A percentile compares a stretch with the other conserved stretches of the same genome.
These are phyloP conservation scores for Actinia equina DNA, from an alignment of 64 coral and sea anemone genomes.

Conservation along the genomic window DNA sequence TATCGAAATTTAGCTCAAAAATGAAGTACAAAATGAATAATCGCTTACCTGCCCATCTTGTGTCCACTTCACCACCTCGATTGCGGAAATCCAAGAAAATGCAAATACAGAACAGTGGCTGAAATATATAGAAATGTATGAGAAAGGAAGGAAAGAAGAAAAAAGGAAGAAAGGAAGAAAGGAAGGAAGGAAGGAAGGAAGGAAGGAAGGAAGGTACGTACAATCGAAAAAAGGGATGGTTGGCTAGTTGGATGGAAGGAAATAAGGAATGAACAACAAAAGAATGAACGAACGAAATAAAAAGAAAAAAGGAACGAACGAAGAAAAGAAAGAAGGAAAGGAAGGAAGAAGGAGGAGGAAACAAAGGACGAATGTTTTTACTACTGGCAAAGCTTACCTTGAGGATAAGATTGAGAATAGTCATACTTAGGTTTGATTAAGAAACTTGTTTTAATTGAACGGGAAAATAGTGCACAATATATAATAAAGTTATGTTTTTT, in stretches of 20 bases:
- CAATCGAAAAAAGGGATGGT: no score
- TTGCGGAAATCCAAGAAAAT: constrained; percentile 30
- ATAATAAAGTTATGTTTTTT: no score
- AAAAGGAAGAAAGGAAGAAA: neutral
- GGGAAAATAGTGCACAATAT: no score
- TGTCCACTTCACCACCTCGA: constrained; percentile 15
- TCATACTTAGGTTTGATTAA: neutral
- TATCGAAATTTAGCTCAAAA: no score
- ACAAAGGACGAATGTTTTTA: neutral
- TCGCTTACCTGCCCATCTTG: constrained; percentile 10
- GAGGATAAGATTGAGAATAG: constrained; percentile 19
- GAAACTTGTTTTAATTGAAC: neutral
- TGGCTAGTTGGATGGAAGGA: no score
- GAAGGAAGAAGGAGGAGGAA: no score
- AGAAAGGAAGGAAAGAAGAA: neutral
- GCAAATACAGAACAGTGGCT: constrained; percentile 26
- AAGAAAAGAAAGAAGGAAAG: no score
- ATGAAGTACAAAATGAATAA: neutral
- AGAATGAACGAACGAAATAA: no score
- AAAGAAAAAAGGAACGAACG: no score
- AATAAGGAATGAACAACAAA: no score
- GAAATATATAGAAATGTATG: neutral
- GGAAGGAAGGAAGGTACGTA: no score
- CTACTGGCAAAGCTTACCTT: neutral
- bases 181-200: no score